Evolutionary conservation across 2,888 invertebrate genomes (phyloP).

Genomic region (Dryocosmus kuriphilus): DNA sequence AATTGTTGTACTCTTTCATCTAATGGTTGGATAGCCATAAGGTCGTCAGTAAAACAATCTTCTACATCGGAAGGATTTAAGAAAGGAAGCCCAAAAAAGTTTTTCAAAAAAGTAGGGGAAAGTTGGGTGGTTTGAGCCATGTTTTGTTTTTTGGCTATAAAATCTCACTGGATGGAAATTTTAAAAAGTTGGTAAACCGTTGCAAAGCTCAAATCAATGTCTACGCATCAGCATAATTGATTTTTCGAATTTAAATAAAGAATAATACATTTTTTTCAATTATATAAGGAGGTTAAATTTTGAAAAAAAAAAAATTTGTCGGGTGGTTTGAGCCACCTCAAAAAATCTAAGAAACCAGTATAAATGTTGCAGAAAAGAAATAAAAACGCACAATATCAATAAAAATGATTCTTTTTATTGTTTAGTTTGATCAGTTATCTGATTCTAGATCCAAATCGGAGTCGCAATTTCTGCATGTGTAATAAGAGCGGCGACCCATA

Average conservation of each 20-base stretch:
- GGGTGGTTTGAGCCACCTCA: no score
- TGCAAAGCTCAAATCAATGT: not conserved
- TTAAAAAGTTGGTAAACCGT: not conserved
- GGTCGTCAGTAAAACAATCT: no score
- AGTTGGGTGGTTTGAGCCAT: not conserved
- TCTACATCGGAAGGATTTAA: no score
- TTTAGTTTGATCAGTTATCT: not conserved
- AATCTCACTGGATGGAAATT: not conserved
- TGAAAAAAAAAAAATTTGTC: no score
- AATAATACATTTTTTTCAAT: no score
- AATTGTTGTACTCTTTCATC: no score
- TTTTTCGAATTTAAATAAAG: not conserved
- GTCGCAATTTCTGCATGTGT: constrained; percentile 22
- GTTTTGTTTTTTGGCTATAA: not conserved
- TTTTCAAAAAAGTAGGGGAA: not conserved
- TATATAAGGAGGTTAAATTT: no score
- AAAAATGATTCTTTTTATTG: not conserved
- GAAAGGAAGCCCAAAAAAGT: no score
- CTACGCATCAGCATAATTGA: not conserved
- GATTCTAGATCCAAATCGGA: not conserved
- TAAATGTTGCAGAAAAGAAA: not conserved
- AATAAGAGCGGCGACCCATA: not conserved
- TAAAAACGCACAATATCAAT: not conserved
- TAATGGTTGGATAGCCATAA: no score
- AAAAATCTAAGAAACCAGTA: no score